Conservation (phyloP, 2,888 invertebrate species). For the Caenorhabditis imperialis region DNA sequence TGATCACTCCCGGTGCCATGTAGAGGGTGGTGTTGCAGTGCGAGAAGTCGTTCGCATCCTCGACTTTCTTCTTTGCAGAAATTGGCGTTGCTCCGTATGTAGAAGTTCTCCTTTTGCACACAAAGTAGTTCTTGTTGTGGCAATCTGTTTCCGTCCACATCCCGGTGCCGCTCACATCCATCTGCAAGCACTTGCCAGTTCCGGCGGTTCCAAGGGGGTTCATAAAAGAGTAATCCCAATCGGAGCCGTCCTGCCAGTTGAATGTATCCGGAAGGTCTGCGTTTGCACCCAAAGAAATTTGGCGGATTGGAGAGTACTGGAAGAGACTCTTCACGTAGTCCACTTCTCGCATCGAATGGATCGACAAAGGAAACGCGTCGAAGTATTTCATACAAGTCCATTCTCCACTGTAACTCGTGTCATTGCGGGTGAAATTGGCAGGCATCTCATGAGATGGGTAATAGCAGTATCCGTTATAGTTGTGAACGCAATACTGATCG, state of each 20-base stretch:
- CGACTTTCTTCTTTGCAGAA: not conserved
- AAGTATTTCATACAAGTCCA: not conserved
- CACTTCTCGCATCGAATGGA: constrained; percentile 10
- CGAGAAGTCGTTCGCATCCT: constrained; percentile 1
- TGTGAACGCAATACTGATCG: constrained; percentile 11
- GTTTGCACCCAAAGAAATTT: not conserved
- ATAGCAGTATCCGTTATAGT: constrained; percentile 24
- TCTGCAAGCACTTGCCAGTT: constrained; percentile 6
- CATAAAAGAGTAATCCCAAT: constrained; percentile 2
- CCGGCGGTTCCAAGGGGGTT: not conserved
- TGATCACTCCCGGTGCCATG: constrained; percentile 9
- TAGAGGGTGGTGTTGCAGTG: constrained; percentile 11
- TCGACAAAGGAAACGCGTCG: constrained; percentile 6
- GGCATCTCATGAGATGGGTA: not conserved
- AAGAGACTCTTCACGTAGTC: constrained; percentile 8
- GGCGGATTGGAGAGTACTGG: not conserved
- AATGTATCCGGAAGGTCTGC: not conserved
- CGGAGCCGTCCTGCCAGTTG: constrained; percentile 5
- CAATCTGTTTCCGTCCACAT: constrained; percentile 7
- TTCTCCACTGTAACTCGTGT: not conserved
- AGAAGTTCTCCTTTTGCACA: constrained; percentile 7
- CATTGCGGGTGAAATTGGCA: not conserved
- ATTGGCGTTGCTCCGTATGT: not conserved
- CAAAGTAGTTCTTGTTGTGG: not conserved
- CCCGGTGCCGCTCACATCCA: constrained; percentile 3